Evolutionary conservation across 92 coral and sea anemone species (phyloP).

Genomic region (Zoanthus solanderi): DNA sequence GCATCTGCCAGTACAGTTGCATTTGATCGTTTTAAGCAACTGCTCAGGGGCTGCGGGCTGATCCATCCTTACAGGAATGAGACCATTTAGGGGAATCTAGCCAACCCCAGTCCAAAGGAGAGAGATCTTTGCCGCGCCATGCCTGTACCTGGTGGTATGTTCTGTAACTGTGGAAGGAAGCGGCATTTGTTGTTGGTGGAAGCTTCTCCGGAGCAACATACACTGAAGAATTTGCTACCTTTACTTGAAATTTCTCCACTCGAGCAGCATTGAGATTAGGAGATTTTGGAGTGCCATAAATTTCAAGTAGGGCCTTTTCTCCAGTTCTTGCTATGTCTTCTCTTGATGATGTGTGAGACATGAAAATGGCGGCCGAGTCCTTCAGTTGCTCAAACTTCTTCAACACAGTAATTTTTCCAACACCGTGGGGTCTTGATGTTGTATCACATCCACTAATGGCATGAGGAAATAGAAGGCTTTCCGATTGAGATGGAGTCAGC

Average conservation of each 20-base stretch:
- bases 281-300: conserved; percentile 15
- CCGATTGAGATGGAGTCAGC: conserved; percentile 11
- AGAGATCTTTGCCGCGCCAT: conserved; percentile 59
- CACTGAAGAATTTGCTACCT: conserved; percentile 52
- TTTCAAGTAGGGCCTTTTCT: conserved; percentile 51
- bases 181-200: conserved; percentile 64
- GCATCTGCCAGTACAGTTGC: conserved; percentile 39
- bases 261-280: conserved; percentile 43
- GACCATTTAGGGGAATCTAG: conserved; percentile 37
- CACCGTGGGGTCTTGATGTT: conserved; percentile 43
- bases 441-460: conserved; percentile 56
- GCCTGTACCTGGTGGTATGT: conserved; percentile 58
- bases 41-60: conserved; percentile 53
- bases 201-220: conserved; percentile 62
- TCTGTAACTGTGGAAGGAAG: conserved; percentile 52
- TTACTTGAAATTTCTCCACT: conserved; percentile 46
- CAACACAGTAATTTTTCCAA: conserved; percentile 45
- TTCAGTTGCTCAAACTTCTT: conserved; percentile 47
- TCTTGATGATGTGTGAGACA: conserved; percentile 32
- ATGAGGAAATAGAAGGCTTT: conserved; percentile 31
- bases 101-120: conserved; percentile 63
- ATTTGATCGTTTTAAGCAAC: conserved; percentile 47
- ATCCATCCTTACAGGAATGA: conserved; percentile 42
- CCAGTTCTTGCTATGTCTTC: conserved; percentile 40
- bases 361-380: conserved; percentile 27